phyloP scores from a whole-genome alignment of 2,888 invertebrate genomes.

The Odontomyia ornata region DNA sequence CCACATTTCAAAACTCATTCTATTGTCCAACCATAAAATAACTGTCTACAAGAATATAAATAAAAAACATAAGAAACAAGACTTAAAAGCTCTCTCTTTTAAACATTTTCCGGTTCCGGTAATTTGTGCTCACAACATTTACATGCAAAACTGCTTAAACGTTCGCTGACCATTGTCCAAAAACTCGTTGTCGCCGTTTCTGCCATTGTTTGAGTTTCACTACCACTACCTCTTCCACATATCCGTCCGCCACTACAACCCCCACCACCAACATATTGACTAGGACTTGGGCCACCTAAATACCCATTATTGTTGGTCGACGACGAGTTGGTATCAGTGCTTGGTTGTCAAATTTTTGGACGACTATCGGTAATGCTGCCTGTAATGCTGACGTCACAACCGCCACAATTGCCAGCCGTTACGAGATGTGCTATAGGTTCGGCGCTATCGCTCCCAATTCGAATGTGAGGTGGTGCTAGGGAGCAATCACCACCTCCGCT shows the following conservation, averaged over 20 bases:
- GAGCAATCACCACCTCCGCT: conserved; percentile 56
- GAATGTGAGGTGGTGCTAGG: conserved; percentile 57
- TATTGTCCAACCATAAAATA: too few species aligned
- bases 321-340: conserved; percentile 60
- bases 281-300: conserved; percentile 53
- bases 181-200: conserved; percentile 56
- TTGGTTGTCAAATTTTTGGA: conserved; percentile 64
- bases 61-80: too few species aligned
- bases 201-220: conserved; percentile 48
- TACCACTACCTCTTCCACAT: conserved; percentile 48
- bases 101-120: conserved; percentile 64
- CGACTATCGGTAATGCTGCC: conserved; percentile 53
- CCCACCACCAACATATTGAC: not conserved
- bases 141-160: conserved; percentile 62
- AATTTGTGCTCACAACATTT: conserved; percentile 64
- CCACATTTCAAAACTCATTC: too few species aligned
- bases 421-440: conserved; percentile 26
- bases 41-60: too few species aligned
- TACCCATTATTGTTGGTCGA: conserved; percentile 53
- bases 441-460: conserved; percentile 56
- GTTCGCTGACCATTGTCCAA: conserved; percentile 62
- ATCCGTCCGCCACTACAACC: conserved; percentile 47
- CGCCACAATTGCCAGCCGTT: conserved; percentile 26
- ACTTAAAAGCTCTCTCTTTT: conserved; percentile 45
- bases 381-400: conserved; percentile 43